Evolutionary conservation across 2,797 vertebrate genomes (phyloP).

Genomic region (Hybognathus amarus): DNA sequence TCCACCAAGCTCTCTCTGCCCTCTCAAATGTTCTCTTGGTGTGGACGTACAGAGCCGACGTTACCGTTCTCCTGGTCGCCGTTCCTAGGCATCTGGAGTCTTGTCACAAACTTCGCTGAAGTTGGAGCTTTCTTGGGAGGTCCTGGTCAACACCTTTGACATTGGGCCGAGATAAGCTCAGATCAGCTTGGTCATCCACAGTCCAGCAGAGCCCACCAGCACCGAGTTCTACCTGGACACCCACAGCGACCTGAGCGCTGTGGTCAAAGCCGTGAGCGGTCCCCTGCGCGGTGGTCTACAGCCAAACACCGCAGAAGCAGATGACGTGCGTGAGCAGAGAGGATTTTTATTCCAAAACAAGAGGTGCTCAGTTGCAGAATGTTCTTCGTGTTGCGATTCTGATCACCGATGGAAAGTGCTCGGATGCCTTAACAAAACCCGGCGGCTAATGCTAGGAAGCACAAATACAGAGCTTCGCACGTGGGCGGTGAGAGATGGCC

Average conservation of each 20-base stretch:
- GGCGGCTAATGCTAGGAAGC: conserved; percentile 83
- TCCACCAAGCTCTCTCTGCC: conserved; percentile 48
- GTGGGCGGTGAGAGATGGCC: conserved; percentile 98
- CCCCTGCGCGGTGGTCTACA: conserved; percentile 97
- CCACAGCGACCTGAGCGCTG: conserved; percentile 83
- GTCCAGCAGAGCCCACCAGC: conserved; percentile 92
- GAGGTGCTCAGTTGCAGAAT: conserved; percentile 86
- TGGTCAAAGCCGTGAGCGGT: conserved; percentile 91
- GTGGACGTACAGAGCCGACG: conserved; percentile 94
- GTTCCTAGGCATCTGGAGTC: conserved; percentile 99
- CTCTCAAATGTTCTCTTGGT: conserved; percentile 90
- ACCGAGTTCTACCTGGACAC: conserved; percentile 94
- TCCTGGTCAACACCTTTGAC: conserved; percentile 93
- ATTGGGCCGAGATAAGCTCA: conserved; percentile 90
- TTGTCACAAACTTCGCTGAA: conserved; percentile 96
- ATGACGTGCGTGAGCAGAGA: conserved; percentile 95
- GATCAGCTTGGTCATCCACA: conserved; percentile 98
- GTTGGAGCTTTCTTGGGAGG: conserved; percentile 93
- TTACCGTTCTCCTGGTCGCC: conserved; percentile 95
- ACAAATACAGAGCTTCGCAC: conserved; percentile 94
- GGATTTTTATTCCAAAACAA: conserved; percentile 83
- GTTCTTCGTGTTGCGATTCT: conserved; percentile 95
- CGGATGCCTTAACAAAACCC: conserved; percentile 94
- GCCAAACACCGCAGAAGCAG: conserved; percentile 95
- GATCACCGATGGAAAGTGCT: conserved; percentile 97